Evolutionary conservation across 2,113 vertebrate genomes (phyloP), one percentile per base, ranked within the genome.

Genomic region (Callipepla squamata): DNA sequence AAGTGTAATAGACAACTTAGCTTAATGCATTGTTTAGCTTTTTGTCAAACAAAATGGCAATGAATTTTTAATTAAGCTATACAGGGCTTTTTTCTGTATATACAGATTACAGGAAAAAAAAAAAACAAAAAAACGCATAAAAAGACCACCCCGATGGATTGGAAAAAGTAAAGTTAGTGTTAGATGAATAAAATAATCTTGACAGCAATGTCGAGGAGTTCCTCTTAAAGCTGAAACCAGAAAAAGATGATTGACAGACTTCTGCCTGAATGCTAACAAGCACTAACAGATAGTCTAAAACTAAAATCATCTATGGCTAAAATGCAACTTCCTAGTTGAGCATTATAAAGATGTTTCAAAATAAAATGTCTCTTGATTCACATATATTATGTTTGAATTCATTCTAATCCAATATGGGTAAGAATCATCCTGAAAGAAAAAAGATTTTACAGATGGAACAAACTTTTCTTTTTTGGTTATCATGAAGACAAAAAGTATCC

Each of bases 1-100:
- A 95, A 94, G 48, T 85, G 30, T 70, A 95, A 94, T 12, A 40
- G 65, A 69, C 65, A 94, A 80, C 94, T 93, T 93, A 92, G 95
- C 74, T 80, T 93, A 95, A 92, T 81, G 79, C 84, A 83, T 79
- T 96, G 80, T 94, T 95, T 92, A 97, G 57, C 62, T 40, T 90
- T 82, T 91, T 77, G 74, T 25, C 80, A 87, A 74, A 96, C 66
- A 93, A 87, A 96, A 91, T 5, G 9, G 55, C 70, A 93, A 75
- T 62, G 89, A 59, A 65, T 94, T 96, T 93, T 91, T 88, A 89
- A 93, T 89, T 75, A 61, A 85, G 30, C 34, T 95, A 79, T 36
- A 75, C 22, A 63, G 79, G 62, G 22, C 45, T 80, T 48, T 48
- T 48, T 76, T 86, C 8, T 85, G 21, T 61, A 34, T 61, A 63